Percentiles rank a stretch among this genome's conserved stretches.
Evolutionary conservation across 2,797 vertebrate genomes (phyloP).

Genomic region (Gila robusta): DNA sequence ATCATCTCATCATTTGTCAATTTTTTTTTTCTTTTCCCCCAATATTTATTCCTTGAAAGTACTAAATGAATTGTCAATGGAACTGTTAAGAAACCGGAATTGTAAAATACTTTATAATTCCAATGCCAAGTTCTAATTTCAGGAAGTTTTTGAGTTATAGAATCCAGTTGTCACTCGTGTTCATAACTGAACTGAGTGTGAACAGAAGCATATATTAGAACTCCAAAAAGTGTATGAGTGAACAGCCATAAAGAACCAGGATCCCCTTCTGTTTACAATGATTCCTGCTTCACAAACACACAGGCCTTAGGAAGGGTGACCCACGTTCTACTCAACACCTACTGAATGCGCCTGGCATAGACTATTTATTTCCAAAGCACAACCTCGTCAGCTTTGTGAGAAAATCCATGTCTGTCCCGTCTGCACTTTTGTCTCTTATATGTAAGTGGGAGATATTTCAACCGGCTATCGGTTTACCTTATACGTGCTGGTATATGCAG

Average conservation of each 20-base stretch:
- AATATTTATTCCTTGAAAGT: neutral
- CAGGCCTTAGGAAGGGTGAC: slow-evolving; percentile 36
- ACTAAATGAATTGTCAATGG: neutral
- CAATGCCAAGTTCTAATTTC: neutral
- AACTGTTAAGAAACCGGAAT: neutral
- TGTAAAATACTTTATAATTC: neutral
- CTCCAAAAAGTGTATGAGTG: slow-evolving; percentile 13
- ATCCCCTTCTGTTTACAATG: slow-evolving; percentile 19
- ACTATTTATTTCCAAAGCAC: slow-evolving; percentile 84
- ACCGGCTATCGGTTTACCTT: slow-evolving; percentile 83
- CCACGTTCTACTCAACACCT: slow-evolving; percentile 76
- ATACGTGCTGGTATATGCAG: slow-evolving; percentile 83
- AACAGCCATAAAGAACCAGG: slow-evolving; percentile 19
- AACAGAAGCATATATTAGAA: neutral
- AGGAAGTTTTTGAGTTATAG: neutral
- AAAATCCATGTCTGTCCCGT: slow-evolving; percentile 84
- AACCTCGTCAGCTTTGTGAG: slow-evolving; percentile 81
- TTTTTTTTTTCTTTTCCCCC: neutral
- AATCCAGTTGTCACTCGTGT: neutral
- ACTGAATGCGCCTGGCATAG: slow-evolving; percentile 79
- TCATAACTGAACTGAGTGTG: slow-evolving; percentile 3
- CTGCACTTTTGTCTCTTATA: slow-evolving; percentile 80
- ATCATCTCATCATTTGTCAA: neutral
- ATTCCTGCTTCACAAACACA: slow-evolving; percentile 16
- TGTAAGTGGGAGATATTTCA: slow-evolving; percentile 84